A percentile compares a stretch with the other conserved stretches of the same genome.
phyloP scores from a whole-genome alignment of 2,113 vertebrate species.

The Otus sunia region DNA sequence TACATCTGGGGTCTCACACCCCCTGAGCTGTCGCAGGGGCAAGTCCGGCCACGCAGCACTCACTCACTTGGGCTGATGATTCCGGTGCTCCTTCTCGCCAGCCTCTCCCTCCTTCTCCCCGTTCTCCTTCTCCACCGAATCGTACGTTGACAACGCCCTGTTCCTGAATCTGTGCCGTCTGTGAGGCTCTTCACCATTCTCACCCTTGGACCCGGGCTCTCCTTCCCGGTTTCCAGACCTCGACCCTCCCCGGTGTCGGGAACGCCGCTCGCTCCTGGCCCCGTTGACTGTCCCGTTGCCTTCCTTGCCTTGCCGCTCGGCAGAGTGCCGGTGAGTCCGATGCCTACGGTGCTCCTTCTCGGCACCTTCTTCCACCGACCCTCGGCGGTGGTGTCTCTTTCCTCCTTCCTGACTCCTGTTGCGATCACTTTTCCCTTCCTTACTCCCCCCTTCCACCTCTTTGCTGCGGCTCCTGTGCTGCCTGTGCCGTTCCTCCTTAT shows the following conservation, averaged over 20 bases:
- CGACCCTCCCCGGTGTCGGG: slow-evolving; percentile 79
- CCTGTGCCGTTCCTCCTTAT: slow-evolving; percentile 77
- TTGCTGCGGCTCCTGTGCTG: slow-evolving; percentile 86
- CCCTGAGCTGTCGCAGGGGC: accelerated
- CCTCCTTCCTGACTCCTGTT: slow-evolving; percentile 79
- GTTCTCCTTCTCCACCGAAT: slow-evolving; percentile 76
- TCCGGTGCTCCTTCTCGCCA: slow-evolving; percentile 55
- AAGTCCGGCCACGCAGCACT: accelerated
- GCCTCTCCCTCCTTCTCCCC: slow-evolving; percentile 71
- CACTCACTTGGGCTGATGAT: slow-evolving; percentile 81
- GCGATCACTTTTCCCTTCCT: slow-evolving; percentile 78
- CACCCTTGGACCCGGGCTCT: slow-evolving; percentile 60
- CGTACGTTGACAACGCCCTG: slow-evolving; percentile 67
- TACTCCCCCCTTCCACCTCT: slow-evolving; percentile 76
- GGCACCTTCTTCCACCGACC: slow-evolving; percentile 78
- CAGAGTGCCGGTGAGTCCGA: slow-evolving; percentile 78
- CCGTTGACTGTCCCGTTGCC: slow-evolving; percentile 76
- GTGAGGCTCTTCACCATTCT: slow-evolving; percentile 76
- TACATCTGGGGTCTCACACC: accelerated
- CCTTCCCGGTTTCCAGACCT: slow-evolving; percentile 73
- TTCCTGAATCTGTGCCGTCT: slow-evolving; percentile 79
- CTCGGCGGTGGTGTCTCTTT: slow-evolving; percentile 82
- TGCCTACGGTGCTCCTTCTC: slow-evolving; percentile 83
- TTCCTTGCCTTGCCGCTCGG: slow-evolving; percentile 76
- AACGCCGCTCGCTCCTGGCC: slow-evolving; percentile 71